Evolutionary conservation across 2,797 vertebrate genomes (phyloP), one percentile per base, ranked within the genome.

Genomic region (Neopelma chrysocephalum): DNA sequence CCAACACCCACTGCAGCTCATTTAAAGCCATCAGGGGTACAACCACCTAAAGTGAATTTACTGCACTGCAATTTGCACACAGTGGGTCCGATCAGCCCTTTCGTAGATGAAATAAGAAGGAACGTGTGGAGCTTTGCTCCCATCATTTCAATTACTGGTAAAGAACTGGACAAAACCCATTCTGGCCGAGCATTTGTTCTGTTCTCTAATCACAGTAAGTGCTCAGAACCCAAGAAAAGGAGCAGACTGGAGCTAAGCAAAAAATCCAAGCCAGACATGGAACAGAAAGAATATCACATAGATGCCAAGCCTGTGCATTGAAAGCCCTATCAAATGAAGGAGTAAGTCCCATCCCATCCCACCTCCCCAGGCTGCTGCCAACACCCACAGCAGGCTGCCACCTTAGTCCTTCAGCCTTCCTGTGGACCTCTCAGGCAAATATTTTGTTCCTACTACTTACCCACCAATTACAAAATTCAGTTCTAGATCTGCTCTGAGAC

Each of bases 201-300:
- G 1, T 47, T 48, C 17, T 73, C 56, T 90, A 90, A 96, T 94
- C 73, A 81, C 51, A 58, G 16, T 78, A 76, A 93, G 89, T 91
- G 87, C 85, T 93, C 82, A 88, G 68, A 72, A 40, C 38, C 56
- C 40, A 42, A 82, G 66, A 42, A 71, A 88, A 72, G 70, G 19
- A 84, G 40, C 9, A 87, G 87, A 79, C 66, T 50, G 48, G 64
- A 91, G 58, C 47, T 73, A 91, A 90, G 86, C 91, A 93, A 87
- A 92, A 93, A 57, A 57, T 62, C 29, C 43, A 82, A 90, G 87
- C 77, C 80, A 93, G 69, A 45, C 40, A 22, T 2, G 32, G 82
- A 82, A 70, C 21, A 69, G 80, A 51, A 76, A 34, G 61, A 76
- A 43, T 18, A 51, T 12, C 20, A 17, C 0, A n/a, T 0, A 61